Conservation (phyloP, 2,888 invertebrate genomes). For the Drosophila multiciliata region DNA sequence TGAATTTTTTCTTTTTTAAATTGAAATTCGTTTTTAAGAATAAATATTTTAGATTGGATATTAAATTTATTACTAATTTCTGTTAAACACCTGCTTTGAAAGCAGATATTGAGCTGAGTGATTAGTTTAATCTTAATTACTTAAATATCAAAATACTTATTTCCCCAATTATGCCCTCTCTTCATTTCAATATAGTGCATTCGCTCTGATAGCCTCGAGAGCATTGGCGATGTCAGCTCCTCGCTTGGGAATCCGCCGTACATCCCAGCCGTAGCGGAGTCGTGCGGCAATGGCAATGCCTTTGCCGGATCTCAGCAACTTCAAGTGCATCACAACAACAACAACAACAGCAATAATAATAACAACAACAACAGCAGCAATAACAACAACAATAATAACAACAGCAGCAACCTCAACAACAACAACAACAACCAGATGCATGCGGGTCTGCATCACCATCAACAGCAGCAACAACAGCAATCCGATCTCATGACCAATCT, state of each 20-base stretch:
- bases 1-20: background rate
- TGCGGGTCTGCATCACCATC: conserved; percentile 57
- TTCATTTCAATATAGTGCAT: conserved; percentile 75
- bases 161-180: accelerated
- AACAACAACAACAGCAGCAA: conserved; percentile 56
- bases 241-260: conserved; percentile 84
- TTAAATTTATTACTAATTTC: background rate
- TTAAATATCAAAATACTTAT: background rate
- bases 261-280: conserved; percentile 82
- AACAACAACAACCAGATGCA: conserved; percentile 84
- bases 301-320: conserved; percentile 80
- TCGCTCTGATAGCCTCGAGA: conserved; percentile 88
- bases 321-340: conserved; percentile 52
- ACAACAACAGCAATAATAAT: conserved; percentile 41
- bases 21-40: background rate
- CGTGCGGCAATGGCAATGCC: conserved; percentile 72
- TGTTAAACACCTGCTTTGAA: background rate
- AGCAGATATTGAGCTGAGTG: background rate
- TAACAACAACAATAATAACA: conserved; percentile 73
- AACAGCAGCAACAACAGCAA: conserved; percentile 69
- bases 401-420: conserved; percentile 56
- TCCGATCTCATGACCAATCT: conserved; percentile 83
- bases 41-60: background rate
- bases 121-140: background rate
- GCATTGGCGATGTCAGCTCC: conserved; percentile 87